These are phyloP conservation scores for Bradypodion pumilum DNA, from an alignment of 2,797 vertebrate genomes.

Conservation along the genomic window DNA sequence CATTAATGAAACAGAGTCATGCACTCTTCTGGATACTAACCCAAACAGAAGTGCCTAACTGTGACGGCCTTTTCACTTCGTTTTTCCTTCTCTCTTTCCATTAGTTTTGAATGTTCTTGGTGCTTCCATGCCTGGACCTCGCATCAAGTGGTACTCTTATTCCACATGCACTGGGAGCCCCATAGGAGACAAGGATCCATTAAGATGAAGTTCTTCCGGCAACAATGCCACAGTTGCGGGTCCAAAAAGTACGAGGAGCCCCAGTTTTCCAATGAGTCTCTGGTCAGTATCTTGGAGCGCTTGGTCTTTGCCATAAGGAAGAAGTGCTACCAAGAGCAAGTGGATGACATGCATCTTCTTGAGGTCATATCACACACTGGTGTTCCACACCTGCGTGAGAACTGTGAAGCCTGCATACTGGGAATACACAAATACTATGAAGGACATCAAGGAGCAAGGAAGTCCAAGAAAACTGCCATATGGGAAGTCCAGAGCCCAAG, in stretches of 20 bases:
- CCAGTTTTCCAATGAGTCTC: slow-evolving; percentile 59
- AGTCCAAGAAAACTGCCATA: background rate
- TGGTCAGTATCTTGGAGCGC: slow-evolving; percentile 63
- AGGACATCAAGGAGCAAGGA: background rate
- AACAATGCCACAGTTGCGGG: slow-evolving; percentile 67
- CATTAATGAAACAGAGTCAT: no score
- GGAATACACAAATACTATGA: slow-evolving; percentile 58
- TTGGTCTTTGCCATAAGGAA: slow-evolving; percentile 62
- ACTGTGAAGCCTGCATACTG: slow-evolving; percentile 65
- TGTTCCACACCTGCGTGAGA: slow-evolving; percentile 20
- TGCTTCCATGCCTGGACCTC: slow-evolving; percentile 70
- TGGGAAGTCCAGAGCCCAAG: background rate
- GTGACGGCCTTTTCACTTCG: background rate
- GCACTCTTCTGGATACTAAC: no score
- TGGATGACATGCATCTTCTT: slow-evolving; percentile 15
- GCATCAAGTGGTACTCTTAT: slow-evolving; percentile 63
- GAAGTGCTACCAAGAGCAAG: slow-evolving; percentile 59
- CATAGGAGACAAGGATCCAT: slow-evolving; percentile 46
- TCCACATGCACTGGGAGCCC: slow-evolving; percentile 63
- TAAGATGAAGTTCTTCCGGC: slow-evolving; percentile 68
- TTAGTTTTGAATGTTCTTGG: slow-evolving; percentile 69
- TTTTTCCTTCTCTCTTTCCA: background rate
- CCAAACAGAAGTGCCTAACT: no score
- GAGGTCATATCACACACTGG: background rate
- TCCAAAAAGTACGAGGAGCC: slow-evolving; percentile 52